Evolutionary conservation across 1,140 invertebrate species (phyloP).

Genomic region (Maniola jurtina): DNA sequence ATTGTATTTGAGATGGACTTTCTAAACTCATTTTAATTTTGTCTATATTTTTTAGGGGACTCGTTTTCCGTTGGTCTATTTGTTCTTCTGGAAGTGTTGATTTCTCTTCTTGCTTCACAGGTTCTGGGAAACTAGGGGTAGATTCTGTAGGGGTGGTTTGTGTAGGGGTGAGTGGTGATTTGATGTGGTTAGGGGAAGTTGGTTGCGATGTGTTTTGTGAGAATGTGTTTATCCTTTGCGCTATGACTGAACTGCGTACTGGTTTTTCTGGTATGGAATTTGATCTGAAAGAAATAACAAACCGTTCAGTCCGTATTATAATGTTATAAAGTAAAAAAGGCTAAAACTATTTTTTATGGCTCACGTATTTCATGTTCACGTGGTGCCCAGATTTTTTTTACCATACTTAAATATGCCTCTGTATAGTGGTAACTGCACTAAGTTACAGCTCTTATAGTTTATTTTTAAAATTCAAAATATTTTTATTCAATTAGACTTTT

Average conservation of each 20-base stretch:
- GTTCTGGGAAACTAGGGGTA: background rate
- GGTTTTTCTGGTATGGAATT: slow-evolving; percentile 81
- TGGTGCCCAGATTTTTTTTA: no score
- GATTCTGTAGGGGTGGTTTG: slow-evolving; percentile 23
- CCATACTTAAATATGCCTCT: no score
- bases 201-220: slow-evolving; percentile 52
- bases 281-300: slow-evolving; percentile 52
- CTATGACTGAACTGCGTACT: slow-evolving; percentile 80
- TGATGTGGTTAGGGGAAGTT: slow-evolving; percentile 40
- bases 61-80: slow-evolving; percentile 54
- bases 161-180: slow-evolving; percentile 33
- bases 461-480: no score
- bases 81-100: slow-evolving; percentile 34
- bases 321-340: no score
- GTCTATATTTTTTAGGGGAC: slow-evolving; percentile 75
- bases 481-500: no score
- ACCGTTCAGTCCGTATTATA: no score
- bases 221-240: slow-evolving; percentile 79
- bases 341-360: no score
- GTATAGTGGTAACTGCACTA: no score
- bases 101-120: background rate
- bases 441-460: no score
- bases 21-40: slow-evolving; percentile 76
- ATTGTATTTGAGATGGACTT: slow-evolving; percentile 75
- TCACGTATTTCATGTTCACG: no score